Conservation (phyloP, 2,888 invertebrate species). For the Thymelicus lineola region DNA sequence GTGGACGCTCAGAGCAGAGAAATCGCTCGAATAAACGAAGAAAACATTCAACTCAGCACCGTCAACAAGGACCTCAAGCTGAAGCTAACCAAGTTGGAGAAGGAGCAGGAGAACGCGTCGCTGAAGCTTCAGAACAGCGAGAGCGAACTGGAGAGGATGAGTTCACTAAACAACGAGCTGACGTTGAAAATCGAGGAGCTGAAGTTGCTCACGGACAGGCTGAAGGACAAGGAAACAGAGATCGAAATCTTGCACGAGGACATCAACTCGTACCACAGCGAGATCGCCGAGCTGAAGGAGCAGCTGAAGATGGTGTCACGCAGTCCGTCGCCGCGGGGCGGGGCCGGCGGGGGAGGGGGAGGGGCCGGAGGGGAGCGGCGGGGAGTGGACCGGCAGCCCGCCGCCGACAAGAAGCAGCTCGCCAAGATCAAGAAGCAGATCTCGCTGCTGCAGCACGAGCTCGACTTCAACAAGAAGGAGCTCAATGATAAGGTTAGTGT, state of each 20-base stretch:
- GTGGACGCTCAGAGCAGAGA: constrained; percentile 66
- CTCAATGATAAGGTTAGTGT: constrained; percentile 74
- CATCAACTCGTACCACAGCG: constrained; percentile 78
- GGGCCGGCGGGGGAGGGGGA: constrained; percentile 50
- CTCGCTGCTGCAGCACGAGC: constrained; percentile 72
- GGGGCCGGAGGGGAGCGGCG: constrained; percentile 58
- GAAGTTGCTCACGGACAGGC: constrained; percentile 68
- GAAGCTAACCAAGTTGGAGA: constrained; percentile 72
- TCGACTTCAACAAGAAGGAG: constrained; percentile 79
- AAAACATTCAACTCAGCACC: constrained; percentile 69
- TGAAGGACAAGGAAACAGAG: constrained; percentile 83
- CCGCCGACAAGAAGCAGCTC: constrained; percentile 85
- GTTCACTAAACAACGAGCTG: constrained; percentile 69
- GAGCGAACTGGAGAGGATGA: constrained; percentile 67
- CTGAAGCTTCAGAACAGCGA: constrained; percentile 72
- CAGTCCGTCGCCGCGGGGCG: constrained; percentile 86
- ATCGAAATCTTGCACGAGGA: constrained; percentile 83
- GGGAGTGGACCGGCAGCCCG: constrained; percentile 71
- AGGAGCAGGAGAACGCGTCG: constrained; percentile 76
- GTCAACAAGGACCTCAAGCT: constrained; percentile 70
- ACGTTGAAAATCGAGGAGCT: constrained; percentile 73
- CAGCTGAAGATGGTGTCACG: constrained; percentile 77
- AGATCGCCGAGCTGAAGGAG: constrained; percentile 75
- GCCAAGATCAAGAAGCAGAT: constrained; percentile 79
- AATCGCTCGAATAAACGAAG: constrained; percentile 69